phyloP scores from a whole-genome alignment of 2,113 vertebrate genomes.

The Craseonycteris thonglongyai region DNA sequence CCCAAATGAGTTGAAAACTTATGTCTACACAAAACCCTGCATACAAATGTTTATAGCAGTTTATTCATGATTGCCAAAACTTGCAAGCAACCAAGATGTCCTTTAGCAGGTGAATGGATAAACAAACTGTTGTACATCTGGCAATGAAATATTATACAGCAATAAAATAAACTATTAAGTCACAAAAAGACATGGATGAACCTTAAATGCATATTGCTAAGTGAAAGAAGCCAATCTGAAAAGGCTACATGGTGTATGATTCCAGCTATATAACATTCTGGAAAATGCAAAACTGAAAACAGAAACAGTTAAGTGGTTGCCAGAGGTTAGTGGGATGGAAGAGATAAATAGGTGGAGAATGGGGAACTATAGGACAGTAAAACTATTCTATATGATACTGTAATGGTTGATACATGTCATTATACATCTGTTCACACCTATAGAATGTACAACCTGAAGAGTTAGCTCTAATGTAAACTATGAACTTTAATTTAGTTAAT shows the following conservation, averaged over 20 bases:
- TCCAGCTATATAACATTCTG: background rate
- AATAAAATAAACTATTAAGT: background rate
- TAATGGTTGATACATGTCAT: background rate
- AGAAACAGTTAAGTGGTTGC: background rate
- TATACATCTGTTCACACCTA: background rate
- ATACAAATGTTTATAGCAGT: background rate
- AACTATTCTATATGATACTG: background rate
- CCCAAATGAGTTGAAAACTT: background rate
- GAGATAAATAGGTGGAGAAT: background rate
- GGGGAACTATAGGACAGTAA: background rate
- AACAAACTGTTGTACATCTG: background rate
- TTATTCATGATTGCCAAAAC: background rate
- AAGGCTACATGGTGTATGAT: background rate
- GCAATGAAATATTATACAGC: background rate
- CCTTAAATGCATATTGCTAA: background rate
- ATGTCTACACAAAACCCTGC: background rate
- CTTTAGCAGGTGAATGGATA: background rate
- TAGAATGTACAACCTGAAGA: background rate
- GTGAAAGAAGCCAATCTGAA: background rate
- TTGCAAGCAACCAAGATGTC: background rate
- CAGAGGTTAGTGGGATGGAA: background rate
- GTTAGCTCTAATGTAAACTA: background rate
- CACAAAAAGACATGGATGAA: background rate
- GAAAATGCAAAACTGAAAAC: background rate
- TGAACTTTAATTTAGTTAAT: background rate